Conservation (phyloP, 2,888 invertebrate genomes). For the Malthinus flaveolus region DNA sequence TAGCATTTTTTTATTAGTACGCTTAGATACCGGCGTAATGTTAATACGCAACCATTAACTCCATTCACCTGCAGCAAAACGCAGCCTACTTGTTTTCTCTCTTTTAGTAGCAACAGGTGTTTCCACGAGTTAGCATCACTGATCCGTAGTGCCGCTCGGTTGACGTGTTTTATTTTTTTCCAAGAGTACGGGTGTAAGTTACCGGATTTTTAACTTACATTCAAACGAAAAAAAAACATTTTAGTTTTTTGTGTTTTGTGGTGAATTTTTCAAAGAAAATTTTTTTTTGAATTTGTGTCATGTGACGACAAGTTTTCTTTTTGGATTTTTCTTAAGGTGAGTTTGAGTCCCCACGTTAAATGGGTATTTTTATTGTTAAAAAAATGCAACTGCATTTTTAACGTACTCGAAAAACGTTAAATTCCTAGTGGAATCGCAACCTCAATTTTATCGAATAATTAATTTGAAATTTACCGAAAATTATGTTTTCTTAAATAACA, state of each 20-base stretch:
- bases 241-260: slow-evolving; percentile 7
- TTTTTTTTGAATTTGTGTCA: background rate
- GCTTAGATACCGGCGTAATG: background rate
- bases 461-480: too few species aligned
- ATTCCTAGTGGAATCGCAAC: too few species aligned
- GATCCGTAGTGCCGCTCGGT: slow-evolving; percentile 17
- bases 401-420: too few species aligned
- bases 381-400: too few species aligned
- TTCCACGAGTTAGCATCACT: slow-evolving; percentile 30
- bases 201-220: background rate
- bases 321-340: slow-evolving; percentile 7
- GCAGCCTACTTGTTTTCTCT: slow-evolving; percentile 38
- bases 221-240: background rate
- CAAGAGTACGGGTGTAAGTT: background rate
- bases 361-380: too few species aligned
- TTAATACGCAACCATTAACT: slow-evolving; percentile 12
- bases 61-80: slow-evolving; percentile 38
- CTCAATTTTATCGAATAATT: too few species aligned
- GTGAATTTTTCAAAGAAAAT: background rate
- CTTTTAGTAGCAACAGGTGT: slow-evolving; percentile 40
- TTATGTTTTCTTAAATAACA: too few species aligned
- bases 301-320: background rate
- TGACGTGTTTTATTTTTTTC: background rate
- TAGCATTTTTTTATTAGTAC: background rate
- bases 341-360: background rate